These are phyloP conservation scores for Acleris laterana DNA, from an alignment of 2,888 invertebrate species.

Conservation along the genomic window DNA sequence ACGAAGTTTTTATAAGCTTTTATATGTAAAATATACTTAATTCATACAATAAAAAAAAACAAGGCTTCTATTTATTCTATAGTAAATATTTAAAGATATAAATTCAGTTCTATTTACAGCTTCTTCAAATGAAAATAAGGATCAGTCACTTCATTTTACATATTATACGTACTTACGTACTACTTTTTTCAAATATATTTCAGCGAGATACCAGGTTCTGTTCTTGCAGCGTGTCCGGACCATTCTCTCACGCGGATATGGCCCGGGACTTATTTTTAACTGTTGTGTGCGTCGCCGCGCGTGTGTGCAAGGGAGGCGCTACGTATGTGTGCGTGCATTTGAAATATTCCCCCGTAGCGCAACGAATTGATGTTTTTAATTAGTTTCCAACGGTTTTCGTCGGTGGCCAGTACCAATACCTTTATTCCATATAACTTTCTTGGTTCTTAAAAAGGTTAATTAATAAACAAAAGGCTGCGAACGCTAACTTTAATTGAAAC, in stretches of 20 bases:
- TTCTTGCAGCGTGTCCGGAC: conserved; percentile 49
- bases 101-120: no score
- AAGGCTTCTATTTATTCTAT: no score
- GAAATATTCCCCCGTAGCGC: conserved; percentile 79
- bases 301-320: conserved; percentile 59
- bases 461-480: conserved; percentile 33
- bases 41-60: no score
- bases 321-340: conserved; percentile 72
- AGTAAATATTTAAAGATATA: no score
- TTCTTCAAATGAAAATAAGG: no score
- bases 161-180: background rate
- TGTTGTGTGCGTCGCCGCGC: conserved; percentile 69
- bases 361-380: conserved; percentile 84
- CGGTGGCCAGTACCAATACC: conserved; percentile 63
- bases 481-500: conserved; percentile 63
- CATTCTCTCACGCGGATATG: conserved; percentile 79
- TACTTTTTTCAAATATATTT: background rate
- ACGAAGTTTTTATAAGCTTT: background rate
- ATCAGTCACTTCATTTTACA: background rate
- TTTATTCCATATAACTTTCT: conserved; percentile 54
- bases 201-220: conserved; percentile 52
- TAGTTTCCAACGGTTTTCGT: conserved; percentile 82
- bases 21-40: no score
- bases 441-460: conserved; percentile 24
- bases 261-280: conserved; percentile 79